phyloP scores from a whole-genome alignment of 1,140 invertebrate genomes.

The Ylistrum balloti region DNA sequence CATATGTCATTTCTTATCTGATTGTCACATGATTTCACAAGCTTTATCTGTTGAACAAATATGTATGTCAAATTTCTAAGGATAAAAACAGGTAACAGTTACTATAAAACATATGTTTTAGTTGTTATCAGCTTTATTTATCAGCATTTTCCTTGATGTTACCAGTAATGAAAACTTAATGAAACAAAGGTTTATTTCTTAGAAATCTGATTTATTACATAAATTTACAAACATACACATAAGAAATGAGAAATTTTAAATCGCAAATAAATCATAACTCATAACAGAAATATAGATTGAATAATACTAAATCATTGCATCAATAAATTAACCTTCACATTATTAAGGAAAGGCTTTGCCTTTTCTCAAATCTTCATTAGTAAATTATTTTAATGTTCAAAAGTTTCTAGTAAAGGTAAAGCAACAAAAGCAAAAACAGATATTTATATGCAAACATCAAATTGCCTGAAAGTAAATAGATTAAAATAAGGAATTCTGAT shows the following conservation, averaged over 20 bases:
- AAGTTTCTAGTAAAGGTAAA: background rate
- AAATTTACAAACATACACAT: background rate
- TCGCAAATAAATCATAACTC: background rate
- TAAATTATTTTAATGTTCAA: background rate
- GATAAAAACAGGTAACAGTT: too few relatives aligned
- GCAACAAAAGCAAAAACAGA: background rate
- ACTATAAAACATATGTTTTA: too few relatives aligned
- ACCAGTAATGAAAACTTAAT: background rate
- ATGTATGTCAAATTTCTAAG: too few relatives aligned
- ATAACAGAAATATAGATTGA: background rate
- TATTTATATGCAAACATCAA: background rate
- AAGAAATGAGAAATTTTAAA: background rate
- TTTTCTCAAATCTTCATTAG: background rate
- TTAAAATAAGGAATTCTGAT: too few relatives aligned
- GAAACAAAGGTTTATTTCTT: background rate
- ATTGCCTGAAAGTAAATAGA: background rate
- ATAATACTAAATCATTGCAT: background rate
- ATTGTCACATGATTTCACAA: too few relatives aligned
- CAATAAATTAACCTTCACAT: background rate
- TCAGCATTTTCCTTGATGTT: too few relatives aligned
- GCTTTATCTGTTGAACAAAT: too few relatives aligned
- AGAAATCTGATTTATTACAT: constrained; percentile 26
- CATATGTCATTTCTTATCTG: too few relatives aligned
- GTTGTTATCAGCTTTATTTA: too few relatives aligned
- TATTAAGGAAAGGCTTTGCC: background rate